Base-by-base conservation (phyloP, 2,888 invertebrate genomes). In the Malthinus flaveolus region DNA sequence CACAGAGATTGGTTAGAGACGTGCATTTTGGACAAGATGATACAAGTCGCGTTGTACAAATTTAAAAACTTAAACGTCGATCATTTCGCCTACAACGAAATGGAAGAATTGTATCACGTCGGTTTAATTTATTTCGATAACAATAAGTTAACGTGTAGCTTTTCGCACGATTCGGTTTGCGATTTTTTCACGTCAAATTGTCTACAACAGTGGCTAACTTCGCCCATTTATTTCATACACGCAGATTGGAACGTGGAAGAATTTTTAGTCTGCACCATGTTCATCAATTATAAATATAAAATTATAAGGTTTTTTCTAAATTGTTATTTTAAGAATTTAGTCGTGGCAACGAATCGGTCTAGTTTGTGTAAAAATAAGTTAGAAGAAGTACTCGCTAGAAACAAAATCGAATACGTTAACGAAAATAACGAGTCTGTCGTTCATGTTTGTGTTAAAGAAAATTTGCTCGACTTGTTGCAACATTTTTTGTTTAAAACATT, bases 231-330 rank as follows among this genome's bases (percentile, higher is more conserved):
- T 10, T 8, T 49, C n/a, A 5, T 10, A 15, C 11, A 32, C 11
- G 6, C 4, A 3, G 13, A 56, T 23, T 56, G 51, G 45, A 11
- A 56, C 32, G 8, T 60, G 9, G 49, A 32, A 36, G 23, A 37
- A 47, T 60, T 56, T 13, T 35, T 56, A 48, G 36, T 52, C 3
- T 10, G 13, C 9, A 36, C 51, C 15, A 36, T 56, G 31, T 37
- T 60, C 13, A 13, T 45, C 3, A 32, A 42, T 3, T 11, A 9
- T 10, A 9, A 52, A 9, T 42, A 35, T 34, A 60, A 49, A 35
- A 55, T 49, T 44, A 35, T 56, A 7, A 49, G 60, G 48, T 49
- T 44, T 8, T 60, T 60, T 36, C 5, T 60, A 8, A 56, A 60
- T 12, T 49, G 11, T 8, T 33, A 52, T 23, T 8, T 60, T 4